A percentile compares a stretch with the other conserved stretches of the same genome.
These are phyloP conservation scores for Nasonia vitripennis DNA, from an alignment of 1,140 invertebrate genomes.

Conservation along the genomic window DNA sequence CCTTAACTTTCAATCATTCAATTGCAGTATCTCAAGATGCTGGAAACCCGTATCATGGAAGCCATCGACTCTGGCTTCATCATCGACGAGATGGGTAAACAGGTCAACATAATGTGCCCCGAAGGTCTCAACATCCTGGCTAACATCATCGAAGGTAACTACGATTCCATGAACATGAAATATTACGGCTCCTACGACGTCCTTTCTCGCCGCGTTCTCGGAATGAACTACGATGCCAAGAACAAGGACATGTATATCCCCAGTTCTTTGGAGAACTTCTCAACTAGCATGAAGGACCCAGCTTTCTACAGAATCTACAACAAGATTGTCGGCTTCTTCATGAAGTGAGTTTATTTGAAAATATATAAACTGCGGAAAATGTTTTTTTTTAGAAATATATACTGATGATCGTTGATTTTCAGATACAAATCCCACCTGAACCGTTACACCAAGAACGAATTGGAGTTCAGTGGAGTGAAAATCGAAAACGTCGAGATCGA, in stretches of 20 bases:
- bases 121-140: conserved; percentile 78
- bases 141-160: conserved; percentile 80
- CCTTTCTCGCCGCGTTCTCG: conserved; percentile 65
- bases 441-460: conserved; percentile 78
- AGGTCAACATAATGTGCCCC: conserved; percentile 61
- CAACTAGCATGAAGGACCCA: conserved; percentile 73
- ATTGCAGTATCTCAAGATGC: conserved; percentile 28
- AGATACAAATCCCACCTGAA: conserved; percentile 73
- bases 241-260: conserved; percentile 66
- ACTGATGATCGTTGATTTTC: conserved; percentile 56
- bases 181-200: conserved; percentile 77
- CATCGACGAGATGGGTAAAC: conserved; percentile 67
- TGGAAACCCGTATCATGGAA: conserved; percentile 69
- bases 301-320: conserved; percentile 74
- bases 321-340: conserved; percentile 71
- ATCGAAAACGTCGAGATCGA: conserved; percentile 79
- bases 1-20: neutral
- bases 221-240: conserved; percentile 62
- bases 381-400: neutral
- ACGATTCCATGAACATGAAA: conserved; percentile 78
- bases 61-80: conserved; percentile 80
- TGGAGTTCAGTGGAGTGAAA: conserved; percentile 78
- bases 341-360: conserved; percentile 57
- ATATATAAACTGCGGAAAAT: neutral
- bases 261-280: conserved; percentile 65